Evolutionary conservation across 2,888 invertebrate genomes (phyloP).

Genomic region (Lymantria monacha): DNA sequence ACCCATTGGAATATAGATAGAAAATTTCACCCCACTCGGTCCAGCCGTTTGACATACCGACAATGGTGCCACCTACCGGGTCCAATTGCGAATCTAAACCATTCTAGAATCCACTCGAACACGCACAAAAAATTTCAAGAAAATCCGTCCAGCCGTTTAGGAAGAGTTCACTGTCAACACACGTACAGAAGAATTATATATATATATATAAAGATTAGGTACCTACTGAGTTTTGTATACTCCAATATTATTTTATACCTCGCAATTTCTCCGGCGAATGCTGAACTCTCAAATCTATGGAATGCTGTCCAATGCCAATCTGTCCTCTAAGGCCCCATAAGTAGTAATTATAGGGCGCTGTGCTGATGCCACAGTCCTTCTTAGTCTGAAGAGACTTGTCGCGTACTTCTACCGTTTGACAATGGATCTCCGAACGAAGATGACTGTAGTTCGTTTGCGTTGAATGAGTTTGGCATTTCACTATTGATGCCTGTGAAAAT

Average conservation of each 20-base stretch:
- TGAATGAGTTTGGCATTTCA: constrained; percentile 84
- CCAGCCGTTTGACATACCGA: too few relatives aligned
- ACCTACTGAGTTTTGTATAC: too few relatives aligned
- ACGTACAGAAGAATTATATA: too few relatives aligned
- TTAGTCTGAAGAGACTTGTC: constrained; percentile 64
- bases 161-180: too few relatives aligned
- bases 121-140: too few relatives aligned
- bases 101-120: too few relatives aligned
- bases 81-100: too few relatives aligned
- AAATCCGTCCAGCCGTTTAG: too few relatives aligned
- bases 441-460: constrained; percentile 87
- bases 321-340: constrained; percentile 83
- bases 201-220: too few relatives aligned
- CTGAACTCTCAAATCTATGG: constrained; percentile 52
- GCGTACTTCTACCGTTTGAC: constrained; percentile 82
- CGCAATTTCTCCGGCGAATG: constrained; percentile 30
- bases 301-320: constrained; percentile 78
- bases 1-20: too few relatives aligned
- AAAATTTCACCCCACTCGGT: too few relatives aligned
- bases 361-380: constrained; percentile 52
- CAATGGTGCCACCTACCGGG: too few relatives aligned
- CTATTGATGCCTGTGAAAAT: constrained; percentile 79
- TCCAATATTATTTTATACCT: constrained; percentile 30
- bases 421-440: constrained; percentile 82
- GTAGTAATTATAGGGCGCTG: constrained; percentile 46